Conservation (phyloP, 2,113 vertebrate genomes). For the Pungitius pungitius region DNA sequence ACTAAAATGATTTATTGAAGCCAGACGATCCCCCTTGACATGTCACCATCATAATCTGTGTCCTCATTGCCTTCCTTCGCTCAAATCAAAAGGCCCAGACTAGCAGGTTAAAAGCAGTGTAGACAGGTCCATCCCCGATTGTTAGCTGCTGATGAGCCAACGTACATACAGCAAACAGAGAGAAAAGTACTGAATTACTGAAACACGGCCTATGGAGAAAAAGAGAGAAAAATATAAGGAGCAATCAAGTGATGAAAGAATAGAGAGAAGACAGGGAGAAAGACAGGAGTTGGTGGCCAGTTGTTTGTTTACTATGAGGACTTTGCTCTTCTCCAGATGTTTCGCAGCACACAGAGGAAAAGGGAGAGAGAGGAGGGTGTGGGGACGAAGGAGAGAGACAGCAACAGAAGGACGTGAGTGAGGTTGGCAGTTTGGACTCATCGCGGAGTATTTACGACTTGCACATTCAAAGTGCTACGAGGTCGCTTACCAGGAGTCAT, state of each 20-base stretch:
- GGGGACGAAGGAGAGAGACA: slow-evolving; percentile 35
- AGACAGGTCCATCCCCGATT: slow-evolving; percentile 50
- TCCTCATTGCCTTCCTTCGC: slow-evolving; percentile 30
- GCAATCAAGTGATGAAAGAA: slow-evolving; percentile 54
- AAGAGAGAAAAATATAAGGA: slow-evolving; percentile 33
- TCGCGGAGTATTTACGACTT: slow-evolving; percentile 67
- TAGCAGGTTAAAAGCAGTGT: slow-evolving; percentile 3
- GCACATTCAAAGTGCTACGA: slow-evolving; percentile 49
- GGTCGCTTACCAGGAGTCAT: slow-evolving; percentile 28
- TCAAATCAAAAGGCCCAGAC: slow-evolving; percentile 20
- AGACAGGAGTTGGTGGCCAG: slow-evolving; percentile 62
- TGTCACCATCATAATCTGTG: slow-evolving; percentile 16
- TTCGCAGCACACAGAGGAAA: slow-evolving; percentile 66
- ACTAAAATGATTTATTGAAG: neutral
- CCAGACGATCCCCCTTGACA: neutral
- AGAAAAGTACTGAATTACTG: slow-evolving; percentile 22
- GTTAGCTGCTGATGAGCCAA: slow-evolving; percentile 39
- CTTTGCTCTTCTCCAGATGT: slow-evolving; percentile 80
- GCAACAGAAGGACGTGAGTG: slow-evolving; percentile 43
- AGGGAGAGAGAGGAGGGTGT: slow-evolving; percentile 27
- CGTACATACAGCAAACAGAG: slow-evolving; percentile 22
- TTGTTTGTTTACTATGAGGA: slow-evolving; percentile 74
- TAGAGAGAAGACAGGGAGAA: slow-evolving; percentile 35
- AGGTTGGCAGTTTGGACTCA: slow-evolving; percentile 70
- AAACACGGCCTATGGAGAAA: slow-evolving; percentile 29